Conservation (phyloP, 2,113 vertebrate genomes). For the Bombycilla garrulus region DNA sequence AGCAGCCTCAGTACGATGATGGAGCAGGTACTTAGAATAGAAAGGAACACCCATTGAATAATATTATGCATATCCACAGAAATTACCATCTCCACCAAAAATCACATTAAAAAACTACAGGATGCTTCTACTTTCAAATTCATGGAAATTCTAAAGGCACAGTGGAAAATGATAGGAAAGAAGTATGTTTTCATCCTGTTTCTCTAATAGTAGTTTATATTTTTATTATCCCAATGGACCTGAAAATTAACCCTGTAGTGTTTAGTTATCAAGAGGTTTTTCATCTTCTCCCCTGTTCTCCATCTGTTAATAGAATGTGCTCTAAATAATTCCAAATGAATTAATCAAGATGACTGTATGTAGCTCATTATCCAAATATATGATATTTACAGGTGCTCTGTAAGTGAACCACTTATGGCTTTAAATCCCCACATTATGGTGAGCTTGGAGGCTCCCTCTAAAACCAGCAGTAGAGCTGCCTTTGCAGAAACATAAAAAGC, state of each 20-base stretch:
- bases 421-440: neutral
- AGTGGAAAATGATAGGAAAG: neutral
- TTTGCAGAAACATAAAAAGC: neutral
- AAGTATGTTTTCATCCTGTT: neutral
- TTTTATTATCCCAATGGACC: neutral
- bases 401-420: neutral
- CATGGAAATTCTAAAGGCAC: neutral
- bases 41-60: constrained; percentile 3
- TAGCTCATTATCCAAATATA: neutral
- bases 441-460: neutral
- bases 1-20: neutral
- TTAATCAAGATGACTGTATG: neutral
- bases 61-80: neutral
- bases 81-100: neutral
- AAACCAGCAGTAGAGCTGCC: neutral
- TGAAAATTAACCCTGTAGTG: neutral
- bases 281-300: neutral
- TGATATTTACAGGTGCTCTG: neutral
- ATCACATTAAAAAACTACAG: neutral
- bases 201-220: neutral
- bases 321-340: neutral
- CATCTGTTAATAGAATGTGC: neutral
- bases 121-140: neutral
- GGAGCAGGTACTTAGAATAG: constrained; percentile 17
- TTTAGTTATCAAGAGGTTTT: neutral